Conservation (phyloP, 2,888 invertebrate species). For the Imbricaverruca yamaguchii region DNA sequence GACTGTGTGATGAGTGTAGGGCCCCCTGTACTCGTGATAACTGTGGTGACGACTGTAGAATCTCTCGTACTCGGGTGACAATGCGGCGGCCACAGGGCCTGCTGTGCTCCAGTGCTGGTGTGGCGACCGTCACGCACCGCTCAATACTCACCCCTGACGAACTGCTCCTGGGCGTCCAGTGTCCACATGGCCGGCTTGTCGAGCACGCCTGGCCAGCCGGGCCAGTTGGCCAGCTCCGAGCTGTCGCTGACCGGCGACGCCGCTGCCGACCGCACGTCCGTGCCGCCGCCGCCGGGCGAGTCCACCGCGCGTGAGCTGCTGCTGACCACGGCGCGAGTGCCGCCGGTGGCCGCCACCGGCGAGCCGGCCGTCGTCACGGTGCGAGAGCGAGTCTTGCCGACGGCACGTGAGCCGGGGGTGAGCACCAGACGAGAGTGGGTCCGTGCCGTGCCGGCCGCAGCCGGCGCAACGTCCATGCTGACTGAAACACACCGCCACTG, state of each 20-base stretch:
- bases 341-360: no score
- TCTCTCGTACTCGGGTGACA: no score
- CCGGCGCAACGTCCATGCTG: not conserved
- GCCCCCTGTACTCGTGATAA: no score
- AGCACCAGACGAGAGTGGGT: not conserved
- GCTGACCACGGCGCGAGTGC: not conserved
- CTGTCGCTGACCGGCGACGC: not conserved
- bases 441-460: not conserved
- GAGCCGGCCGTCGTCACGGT: no score
- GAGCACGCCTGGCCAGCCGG: conserved; percentile 12
- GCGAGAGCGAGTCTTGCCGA: no score
- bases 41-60: no score
- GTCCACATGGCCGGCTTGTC: conserved; percentile 13
- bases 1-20: no score
- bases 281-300: not conserved
- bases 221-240: not conserved
- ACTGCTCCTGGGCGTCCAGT: conserved; percentile 1
- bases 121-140: not conserved
- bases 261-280: not conserved
- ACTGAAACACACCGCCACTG: not conserved
- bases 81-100: no score
- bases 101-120: no score
- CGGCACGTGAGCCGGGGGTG: no score
- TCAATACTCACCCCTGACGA: not conserved
- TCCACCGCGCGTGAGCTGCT: not conserved